Percentiles rank a stretch among this genome's conserved stretches.
phyloP scores from a whole-genome alignment of 2,797 vertebrate genomes.

The Scolopax bukidnonensis region DNA sequence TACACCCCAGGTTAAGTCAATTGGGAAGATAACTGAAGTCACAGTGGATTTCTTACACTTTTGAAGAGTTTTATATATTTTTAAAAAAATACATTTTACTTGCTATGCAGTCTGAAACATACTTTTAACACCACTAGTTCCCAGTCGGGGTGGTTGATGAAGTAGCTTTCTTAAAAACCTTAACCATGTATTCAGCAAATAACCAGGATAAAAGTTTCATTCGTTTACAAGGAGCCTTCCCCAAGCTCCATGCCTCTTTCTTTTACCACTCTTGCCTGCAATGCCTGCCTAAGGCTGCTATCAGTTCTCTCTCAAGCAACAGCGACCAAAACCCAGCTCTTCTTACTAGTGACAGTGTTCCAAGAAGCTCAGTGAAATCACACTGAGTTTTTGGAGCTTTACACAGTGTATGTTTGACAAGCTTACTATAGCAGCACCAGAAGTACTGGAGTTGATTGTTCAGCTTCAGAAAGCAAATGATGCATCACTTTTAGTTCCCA shows the following conservation, averaged over 20 bases:
- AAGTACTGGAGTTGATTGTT: neutral
- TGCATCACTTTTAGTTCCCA: neutral
- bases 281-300: neutral
- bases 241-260: neutral
- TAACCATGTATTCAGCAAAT: neutral
- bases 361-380: neutral
- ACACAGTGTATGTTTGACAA: neutral
- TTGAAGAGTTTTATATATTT: neutral
- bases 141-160: rapidly evolving
- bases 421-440: neutral
- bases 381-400: neutral
- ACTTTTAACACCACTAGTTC: neutral
- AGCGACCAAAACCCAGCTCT: neutral
- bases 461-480: neutral
- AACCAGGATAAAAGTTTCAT: neutral
- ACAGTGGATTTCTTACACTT: neutral
- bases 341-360: neutral
- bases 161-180: neutral
- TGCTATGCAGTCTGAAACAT: neutral
- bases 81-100: neutral
- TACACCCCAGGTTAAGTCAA: neutral
- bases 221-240: neutral
- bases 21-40: neutral
- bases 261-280: neutral
- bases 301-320: neutral